phyloP scores from a whole-genome alignment of 2,888 invertebrate genomes.

The Pecten maximus region DNA sequence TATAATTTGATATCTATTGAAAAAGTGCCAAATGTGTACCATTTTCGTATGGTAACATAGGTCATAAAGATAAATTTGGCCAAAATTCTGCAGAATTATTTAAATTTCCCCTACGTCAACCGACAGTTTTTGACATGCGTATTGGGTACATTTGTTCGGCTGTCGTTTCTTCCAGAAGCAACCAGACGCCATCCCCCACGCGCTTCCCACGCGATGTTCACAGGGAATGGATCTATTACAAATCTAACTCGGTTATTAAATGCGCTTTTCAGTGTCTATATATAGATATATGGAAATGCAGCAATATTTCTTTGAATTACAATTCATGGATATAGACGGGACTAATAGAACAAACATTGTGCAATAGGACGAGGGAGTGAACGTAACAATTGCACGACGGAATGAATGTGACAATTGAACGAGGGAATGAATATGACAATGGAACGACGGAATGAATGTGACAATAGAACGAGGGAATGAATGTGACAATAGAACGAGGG shows the following conservation, averaged over 20 bases:
- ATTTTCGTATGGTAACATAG: neutral
- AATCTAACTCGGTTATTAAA: neutral
- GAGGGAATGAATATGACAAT: neutral
- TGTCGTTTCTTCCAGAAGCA: neutral
- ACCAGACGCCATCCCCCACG: neutral
- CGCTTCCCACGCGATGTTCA: neutral
- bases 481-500: neutral
- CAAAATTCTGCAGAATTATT: conserved; percentile 1
- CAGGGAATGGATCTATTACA: neutral
- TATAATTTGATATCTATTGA: neutral
- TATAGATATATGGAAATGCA: neutral
- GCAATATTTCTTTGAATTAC: neutral
- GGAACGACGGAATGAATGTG: neutral
- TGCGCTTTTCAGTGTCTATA: neutral
- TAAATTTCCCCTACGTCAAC: neutral
- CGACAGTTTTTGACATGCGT: neutral
- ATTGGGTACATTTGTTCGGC: neutral
- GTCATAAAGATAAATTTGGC: neutral
- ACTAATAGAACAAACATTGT: neutral
- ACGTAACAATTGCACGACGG: neutral
- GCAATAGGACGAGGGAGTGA: neutral
- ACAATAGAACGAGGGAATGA: neutral
- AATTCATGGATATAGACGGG: neutral
- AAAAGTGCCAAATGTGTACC: neutral
- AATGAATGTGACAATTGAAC: neutral